These are phyloP conservation scores for Odontophorus gujanensis DNA, from an alignment of 2,113 vertebrate genomes.

Conservation along the genomic window DNA sequence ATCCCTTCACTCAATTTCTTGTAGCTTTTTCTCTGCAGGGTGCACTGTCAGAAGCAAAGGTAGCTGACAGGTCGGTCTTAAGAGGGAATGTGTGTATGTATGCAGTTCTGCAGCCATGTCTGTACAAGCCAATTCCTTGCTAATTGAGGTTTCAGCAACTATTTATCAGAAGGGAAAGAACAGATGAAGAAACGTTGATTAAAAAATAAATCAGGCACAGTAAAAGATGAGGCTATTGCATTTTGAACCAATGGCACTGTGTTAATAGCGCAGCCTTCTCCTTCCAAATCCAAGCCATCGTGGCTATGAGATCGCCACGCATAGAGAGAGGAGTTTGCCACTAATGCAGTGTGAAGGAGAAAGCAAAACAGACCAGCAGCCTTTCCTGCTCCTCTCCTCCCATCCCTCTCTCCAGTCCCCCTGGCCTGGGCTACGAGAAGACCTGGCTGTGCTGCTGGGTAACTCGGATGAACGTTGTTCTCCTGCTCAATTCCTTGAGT, in stretches of 20 bases:
- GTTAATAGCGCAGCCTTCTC: constrained; percentile 9
- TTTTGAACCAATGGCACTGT: constrained; percentile 41
- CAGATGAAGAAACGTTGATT: constrained; percentile 23
- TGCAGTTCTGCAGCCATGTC: neutral
- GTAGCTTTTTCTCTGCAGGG: neutral
- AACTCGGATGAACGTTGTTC: constrained; percentile 96
- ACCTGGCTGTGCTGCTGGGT: constrained; percentile 94
- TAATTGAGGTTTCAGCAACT: constrained; percentile 8
- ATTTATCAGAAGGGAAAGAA: neutral
- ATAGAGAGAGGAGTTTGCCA: neutral
- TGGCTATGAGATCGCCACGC: neutral
- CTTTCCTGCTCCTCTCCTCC: neutral
- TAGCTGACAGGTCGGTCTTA: neutral
- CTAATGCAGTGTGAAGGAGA: neutral
- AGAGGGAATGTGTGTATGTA: neutral
- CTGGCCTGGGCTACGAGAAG: constrained; percentile 79
- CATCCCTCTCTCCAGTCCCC: neutral
- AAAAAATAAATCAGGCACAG: constrained; percentile 48
- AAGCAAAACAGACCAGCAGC: neutral
- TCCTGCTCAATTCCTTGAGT: constrained; percentile 95
- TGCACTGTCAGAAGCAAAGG: neutral
- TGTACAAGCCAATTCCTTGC: neutral
- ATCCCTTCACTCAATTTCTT: neutral
- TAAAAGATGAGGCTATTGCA: constrained; percentile 47
- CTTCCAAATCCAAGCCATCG: neutral